Evolutionary conservation across 2,797 vertebrate genomes (phyloP).

Genomic region (Rhynchotus rufescens): DNA sequence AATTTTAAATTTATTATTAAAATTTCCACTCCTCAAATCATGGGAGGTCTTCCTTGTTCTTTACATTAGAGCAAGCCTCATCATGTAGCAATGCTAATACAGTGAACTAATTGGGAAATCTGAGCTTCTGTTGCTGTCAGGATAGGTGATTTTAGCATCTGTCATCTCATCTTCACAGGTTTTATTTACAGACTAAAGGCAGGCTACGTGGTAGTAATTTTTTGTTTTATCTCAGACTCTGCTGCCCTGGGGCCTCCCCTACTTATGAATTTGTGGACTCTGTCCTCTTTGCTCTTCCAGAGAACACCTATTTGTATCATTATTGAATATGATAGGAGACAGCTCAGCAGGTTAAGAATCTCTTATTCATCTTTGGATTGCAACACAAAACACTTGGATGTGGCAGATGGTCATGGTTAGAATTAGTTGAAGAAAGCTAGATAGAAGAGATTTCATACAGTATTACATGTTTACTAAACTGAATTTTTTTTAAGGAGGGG

Average conservation of each 20-base stretch:
- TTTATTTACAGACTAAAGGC: not conserved
- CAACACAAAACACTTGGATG: not conserved
- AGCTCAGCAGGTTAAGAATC: not conserved
- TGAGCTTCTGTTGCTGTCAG: not conserved
- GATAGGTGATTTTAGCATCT: not conserved
- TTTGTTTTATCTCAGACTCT: not conserved
- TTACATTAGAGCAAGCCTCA: not conserved
- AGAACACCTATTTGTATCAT: not conserved
- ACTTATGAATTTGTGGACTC: not conserved
- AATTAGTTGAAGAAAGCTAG: not conserved
- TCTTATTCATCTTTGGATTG: not conserved
- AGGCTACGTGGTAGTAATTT: rapidly evolving
- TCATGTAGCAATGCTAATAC: not conserved
- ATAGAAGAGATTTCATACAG: not conserved
- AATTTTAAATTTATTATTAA: not conserved
- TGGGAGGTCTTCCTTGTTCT: not conserved
- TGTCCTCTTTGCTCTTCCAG: not conserved
- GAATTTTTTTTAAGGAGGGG: not conserved
- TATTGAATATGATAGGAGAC: not conserved
- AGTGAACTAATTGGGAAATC: not conserved
- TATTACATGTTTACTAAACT: not conserved
- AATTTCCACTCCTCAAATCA: not conserved
- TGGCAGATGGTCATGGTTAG: not conserved
- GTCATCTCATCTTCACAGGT: not conserved
- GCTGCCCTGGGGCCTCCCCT: not conserved